phyloP scores from a whole-genome alignment of 2,113 vertebrate species.

The Antigone vipio region DNA sequence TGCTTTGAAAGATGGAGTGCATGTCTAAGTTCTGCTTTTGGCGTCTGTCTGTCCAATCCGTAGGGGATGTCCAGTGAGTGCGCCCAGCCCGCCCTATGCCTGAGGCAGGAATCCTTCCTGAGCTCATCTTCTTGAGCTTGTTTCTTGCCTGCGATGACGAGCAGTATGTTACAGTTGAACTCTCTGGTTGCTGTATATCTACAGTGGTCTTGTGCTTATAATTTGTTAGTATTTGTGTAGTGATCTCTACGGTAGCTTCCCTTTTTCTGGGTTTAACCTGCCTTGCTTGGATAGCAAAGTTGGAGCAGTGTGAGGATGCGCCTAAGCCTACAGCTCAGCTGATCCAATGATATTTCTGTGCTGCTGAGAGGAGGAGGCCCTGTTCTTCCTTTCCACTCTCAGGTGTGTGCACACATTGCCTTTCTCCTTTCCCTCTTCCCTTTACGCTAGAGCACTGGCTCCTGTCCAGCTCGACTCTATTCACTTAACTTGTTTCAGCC shows the following conservation, averaged over 20 bases:
- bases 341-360: accelerated
- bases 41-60: background rate
- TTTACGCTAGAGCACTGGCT: background rate
- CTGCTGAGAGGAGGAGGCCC: background rate
- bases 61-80: background rate
- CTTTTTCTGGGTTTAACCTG: background rate
- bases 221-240: background rate
- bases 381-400: background rate
- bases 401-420: background rate
- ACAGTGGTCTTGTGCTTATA: background rate
- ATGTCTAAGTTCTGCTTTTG: background rate
- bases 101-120: background rate
- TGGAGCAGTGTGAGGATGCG: background rate
- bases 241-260: background rate
- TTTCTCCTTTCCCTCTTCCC: background rate
- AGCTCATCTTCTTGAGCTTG: background rate
- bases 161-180: background rate
- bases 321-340: background rate
- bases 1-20: background rate
- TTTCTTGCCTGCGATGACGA: background rate
- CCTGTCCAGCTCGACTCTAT: background rate
- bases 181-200: background rate
- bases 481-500: background rate
- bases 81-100: background rate
- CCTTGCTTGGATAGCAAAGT: background rate